phyloP scores from a whole-genome alignment of 2,113 vertebrate genomes.

The Cavia aperea region DNA sequence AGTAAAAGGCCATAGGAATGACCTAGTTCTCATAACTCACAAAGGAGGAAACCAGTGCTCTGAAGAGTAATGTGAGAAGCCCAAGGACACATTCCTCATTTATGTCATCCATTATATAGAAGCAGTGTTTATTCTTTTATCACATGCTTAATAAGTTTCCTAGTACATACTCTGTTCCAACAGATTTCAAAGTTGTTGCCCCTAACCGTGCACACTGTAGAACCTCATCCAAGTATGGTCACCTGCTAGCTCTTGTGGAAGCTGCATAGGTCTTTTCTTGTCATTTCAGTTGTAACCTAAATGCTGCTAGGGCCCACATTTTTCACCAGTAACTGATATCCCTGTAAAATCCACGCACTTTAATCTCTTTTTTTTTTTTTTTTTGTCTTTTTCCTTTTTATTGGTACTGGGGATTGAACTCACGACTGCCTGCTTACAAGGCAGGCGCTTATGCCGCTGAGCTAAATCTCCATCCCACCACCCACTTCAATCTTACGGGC shows the following conservation, averaged over 20 bases:
- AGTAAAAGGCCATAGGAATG: not conserved
- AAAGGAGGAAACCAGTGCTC: not conserved
- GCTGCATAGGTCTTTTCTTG: not conserved
- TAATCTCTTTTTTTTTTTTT: not conserved
- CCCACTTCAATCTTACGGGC: not conserved
- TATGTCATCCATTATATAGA: slow-evolving; percentile 16
- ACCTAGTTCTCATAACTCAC: slow-evolving; percentile 26
- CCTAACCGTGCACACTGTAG: not conserved
- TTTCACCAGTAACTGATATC: not conserved
- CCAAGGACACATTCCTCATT: slow-evolving; percentile 26
- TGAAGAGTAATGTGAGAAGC: not conserved
- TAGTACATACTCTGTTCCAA: not conserved
- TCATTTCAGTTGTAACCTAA: not conserved
- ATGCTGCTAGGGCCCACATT: not conserved
- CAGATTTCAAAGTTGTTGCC: not conserved
- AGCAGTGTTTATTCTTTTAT: slow-evolving; percentile 29
- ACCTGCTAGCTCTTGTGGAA: not conserved
- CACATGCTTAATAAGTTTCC: not conserved
- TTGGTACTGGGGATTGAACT: too few species aligned
- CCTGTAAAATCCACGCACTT: not conserved
- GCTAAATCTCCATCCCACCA: not conserved
- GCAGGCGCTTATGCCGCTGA: too few species aligned
- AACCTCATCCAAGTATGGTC: not conserved
- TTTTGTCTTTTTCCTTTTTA: too few species aligned
- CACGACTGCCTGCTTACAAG: too few species aligned